Evolutionary conservation across 2,888 invertebrate species (phyloP), one percentile per base, ranked within the genome.

Genomic region (Frankliniella intonsa): DNA sequence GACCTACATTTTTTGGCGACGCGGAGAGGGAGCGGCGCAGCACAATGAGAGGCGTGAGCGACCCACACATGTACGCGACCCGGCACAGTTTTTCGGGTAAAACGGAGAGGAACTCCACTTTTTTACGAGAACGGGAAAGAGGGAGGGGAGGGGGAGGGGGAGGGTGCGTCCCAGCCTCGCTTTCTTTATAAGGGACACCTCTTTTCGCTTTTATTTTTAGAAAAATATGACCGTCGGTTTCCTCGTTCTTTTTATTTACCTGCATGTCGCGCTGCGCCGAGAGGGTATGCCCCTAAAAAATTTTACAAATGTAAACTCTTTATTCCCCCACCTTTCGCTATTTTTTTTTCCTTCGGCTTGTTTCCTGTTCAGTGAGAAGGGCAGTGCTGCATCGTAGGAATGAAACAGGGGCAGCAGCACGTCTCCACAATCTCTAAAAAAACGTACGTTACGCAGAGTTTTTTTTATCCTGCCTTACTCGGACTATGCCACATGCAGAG

Each of bases 1-100:
- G 69, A 76, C 69, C 69, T 76, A 76, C 69, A 76, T 76, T 76
- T 76, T 76, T 76, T 76, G 69, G 69, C 14, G 69, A 76, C 22
- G 69, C 38, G 38, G 38, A 38, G 38, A 25, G 69, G 69, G 69
- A 25, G 25, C 22, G 22, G 22, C 69, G 25, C 25, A 25, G 25
- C 69, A 25, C 69, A 76, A 76, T 76, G 25, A 76, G 12, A 25
- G 69, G 69, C 69, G 69, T 76, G 69, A 76, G 22, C 69, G 69
- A 76, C 69, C 25, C 25, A 10, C 69, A 76, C 69, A 69, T 22
- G 22, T 22, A 69, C 69, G 22, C 69, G 11, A 5, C 2, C 38
- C 38, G 5, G 5, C 38, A 38, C 38, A 38, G 25, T 25, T 76
- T 76, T 76, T 76, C 22, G 9, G 69, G n/a, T n/a, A n/a, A 76